phyloP scores from a whole-genome alignment of 92 coral and sea anemone genomes.

The Meandrina meandrites region DNA sequence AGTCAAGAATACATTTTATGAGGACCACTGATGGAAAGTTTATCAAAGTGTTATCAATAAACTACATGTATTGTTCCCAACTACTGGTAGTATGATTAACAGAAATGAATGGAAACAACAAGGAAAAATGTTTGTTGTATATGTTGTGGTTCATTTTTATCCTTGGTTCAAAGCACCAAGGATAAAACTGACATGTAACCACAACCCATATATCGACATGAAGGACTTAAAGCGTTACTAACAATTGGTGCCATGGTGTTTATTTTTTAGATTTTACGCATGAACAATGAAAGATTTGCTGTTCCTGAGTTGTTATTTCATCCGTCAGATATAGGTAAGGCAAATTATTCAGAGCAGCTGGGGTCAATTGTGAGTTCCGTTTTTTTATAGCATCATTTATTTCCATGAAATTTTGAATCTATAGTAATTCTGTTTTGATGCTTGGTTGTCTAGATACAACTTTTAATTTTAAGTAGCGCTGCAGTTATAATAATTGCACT shows the following conservation, averaged over 20 bases:
- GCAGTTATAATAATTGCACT: not conserved
- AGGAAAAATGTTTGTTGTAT: no score
- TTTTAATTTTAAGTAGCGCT: not conserved
- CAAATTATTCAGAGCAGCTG: no score
- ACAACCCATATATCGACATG: no score
- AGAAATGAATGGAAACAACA: no score
- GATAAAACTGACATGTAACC: no score
- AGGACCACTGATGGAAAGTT: not conserved
- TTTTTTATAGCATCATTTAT: not conserved
- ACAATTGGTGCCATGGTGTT: not conserved
- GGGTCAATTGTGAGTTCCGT: not conserved
- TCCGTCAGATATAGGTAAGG: slow-evolving; percentile 95
- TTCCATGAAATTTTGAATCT: not conserved
- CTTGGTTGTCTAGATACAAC: not conserved
- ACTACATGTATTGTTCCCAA: no score
- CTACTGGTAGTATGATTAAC: not conserved
- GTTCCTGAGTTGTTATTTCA: slow-evolving; percentile 95
- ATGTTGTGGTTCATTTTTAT: no score
- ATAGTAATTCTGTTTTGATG: not conserved
- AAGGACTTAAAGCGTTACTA: no score
- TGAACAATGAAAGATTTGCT: slow-evolving; percentile 95
- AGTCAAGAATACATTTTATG: no score
- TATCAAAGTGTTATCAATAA: not conserved
- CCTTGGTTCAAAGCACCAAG: no score
- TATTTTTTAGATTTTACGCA: slow-evolving; percentile 74